These are phyloP conservation scores for Rhodeus uyekii DNA, from an alignment of 2,797 vertebrate genomes.

Conservation along the genomic window DNA sequence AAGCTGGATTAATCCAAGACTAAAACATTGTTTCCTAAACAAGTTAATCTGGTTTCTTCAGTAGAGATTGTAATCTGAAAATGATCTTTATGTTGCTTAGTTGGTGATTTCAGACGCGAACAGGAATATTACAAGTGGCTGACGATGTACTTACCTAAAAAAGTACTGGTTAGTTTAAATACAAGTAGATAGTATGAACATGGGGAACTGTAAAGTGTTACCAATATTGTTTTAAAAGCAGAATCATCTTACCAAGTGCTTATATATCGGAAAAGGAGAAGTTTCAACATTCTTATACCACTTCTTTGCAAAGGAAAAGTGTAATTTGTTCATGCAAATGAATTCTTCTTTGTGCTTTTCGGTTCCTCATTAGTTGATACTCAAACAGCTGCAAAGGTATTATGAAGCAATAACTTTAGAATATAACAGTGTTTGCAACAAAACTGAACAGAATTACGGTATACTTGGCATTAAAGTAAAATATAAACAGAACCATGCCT, in stretches of 20 bases:
- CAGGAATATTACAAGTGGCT: background rate
- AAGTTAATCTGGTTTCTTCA: background rate
- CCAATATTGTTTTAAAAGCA: too few relatives aligned
- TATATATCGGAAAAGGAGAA: background rate
- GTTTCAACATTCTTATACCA: background rate
- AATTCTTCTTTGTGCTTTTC: conserved; percentile 2
- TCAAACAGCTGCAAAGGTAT: background rate
- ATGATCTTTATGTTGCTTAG: background rate
- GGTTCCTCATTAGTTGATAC: conserved; percentile 17
- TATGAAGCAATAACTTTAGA: background rate
- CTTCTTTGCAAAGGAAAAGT: background rate
- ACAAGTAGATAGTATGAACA: too few relatives aligned
- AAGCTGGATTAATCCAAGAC: background rate
- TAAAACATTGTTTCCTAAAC: background rate
- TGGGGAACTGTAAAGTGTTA: too few relatives aligned
- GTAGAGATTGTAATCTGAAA: background rate
- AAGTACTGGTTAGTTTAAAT: too few relatives aligned
- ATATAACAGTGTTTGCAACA: background rate
- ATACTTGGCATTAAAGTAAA: background rate
- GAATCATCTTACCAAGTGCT: background rate
- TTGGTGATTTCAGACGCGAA: background rate
- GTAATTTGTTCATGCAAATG: conserved; percentile 12
- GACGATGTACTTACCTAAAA: too few relatives aligned
- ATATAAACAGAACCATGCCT: background rate
- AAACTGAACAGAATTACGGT: background rate